Base-by-base conservation (phyloP, 2,888 invertebrate species). In the Tachina fera region DNA sequence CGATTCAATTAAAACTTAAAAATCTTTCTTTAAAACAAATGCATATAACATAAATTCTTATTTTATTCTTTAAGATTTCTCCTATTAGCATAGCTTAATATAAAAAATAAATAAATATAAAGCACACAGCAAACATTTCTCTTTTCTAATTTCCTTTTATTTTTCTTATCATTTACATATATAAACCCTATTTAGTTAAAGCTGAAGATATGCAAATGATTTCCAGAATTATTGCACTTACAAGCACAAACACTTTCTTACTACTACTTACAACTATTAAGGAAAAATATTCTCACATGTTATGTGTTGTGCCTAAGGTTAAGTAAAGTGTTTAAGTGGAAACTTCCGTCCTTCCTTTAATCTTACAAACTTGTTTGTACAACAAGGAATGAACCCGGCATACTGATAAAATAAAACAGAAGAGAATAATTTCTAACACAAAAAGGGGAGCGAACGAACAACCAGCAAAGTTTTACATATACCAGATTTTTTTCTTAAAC, bases 311-410 rank as follows among this genome's bases (percentile, higher is more conserved):
- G 85, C 85, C 85, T 71, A 68, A 75, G 85, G 85, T 82, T 82
- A 79, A 75, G 74, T 75, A 71, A 85, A 85, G 82, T 85, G 82
- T 85, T 82, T 82, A 82, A 85, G 77, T 82, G 82, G 75, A 79
- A 79, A 78, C 79, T 79, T 82, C 82, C 78, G 85, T 82, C 70
- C 78, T 78, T 78, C 68, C 77, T 78, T 68, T 19, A 63, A 41
- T 70, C 43, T 65, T 14, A 65, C 56, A 74, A 45, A 6, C 43
- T 43, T 70, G 41, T 49, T 70, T 68, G 45, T 45, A 67, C 14
- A 53, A 71, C 70, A 71, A 70, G 77, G 60, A 72, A 77, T 67
- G 74, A 70, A 47, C 51, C 16, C 43, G 45, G 77, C 47, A 58
- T 76, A 49, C 43, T 60, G 11, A 61, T 9, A 60, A 22, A 6